A percentile compares a stretch with the other conserved stretches of the same genome.
These are phyloP conservation scores for Anneissia japonica DNA, from an alignment of 35 echinoderm and acorn worm genomes.

Conservation along the genomic window DNA sequence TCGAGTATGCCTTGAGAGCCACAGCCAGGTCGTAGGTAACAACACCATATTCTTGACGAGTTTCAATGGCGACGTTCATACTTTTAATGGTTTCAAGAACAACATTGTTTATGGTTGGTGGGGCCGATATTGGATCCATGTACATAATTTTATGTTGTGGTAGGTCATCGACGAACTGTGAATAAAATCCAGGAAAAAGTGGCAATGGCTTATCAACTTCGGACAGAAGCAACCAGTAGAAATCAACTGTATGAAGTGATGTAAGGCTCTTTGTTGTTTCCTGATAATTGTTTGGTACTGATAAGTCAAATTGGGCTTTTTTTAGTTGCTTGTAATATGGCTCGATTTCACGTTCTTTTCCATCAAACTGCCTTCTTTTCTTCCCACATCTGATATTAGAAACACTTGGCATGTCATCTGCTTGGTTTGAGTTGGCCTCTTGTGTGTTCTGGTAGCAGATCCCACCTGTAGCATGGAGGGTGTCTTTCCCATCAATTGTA, in stretches of 20 bases:
- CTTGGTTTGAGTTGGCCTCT: not conserved
- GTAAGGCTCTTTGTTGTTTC: not conserved
- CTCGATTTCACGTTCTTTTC: conserved; percentile 34
- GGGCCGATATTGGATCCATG: conserved; percentile 41
- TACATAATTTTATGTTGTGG: conserved; percentile 36
- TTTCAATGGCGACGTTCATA: conserved; percentile 40
- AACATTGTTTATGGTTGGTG: conserved; percentile 47
- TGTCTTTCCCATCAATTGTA: conserved; percentile 58
- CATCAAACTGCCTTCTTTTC: conserved; percentile 37
- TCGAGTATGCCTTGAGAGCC: conserved; percentile 53
- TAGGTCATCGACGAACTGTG: conserved; percentile 12
- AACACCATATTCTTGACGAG: conserved; percentile 29
- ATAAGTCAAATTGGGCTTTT: conserved; percentile 21
- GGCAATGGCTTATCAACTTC: conserved; percentile 17
- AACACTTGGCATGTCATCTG: not conserved
- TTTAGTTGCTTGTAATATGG: conserved; percentile 24
- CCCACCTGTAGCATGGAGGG: conserved; percentile 67
- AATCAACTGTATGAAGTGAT: conserved; percentile 8
- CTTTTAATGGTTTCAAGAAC: conserved; percentile 35
- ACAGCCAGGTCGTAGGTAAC: conserved; percentile 34
- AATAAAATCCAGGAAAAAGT: conserved; percentile 33
- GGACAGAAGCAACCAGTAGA: conserved; percentile 39
- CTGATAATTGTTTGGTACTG: not conserved
- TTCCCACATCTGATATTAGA: conserved; percentile 10
- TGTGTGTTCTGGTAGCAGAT: conserved; percentile 67